Evolutionary conservation across 2,888 invertebrate genomes (phyloP), one percentile per base, ranked within the genome.

Genomic region (Lycophotia porphyrea): DNA sequence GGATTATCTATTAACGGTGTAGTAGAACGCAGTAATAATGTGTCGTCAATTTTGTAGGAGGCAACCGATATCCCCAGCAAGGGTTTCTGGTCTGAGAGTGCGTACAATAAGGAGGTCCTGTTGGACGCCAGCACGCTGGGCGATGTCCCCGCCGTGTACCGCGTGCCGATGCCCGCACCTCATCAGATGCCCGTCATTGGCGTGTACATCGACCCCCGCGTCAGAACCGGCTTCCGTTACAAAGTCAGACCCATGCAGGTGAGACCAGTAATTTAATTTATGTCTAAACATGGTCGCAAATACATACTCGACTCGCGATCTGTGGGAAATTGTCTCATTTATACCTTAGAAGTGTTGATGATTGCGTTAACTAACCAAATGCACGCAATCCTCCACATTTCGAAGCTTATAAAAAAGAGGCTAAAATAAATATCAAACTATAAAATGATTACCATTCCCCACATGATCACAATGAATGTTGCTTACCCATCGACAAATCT

Each of bases 191-290:
- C 98, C 0, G 97, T 97, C 71, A 97, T 97, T 90, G 98, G 98
- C 71, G 97, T 98, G 73, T 98, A 97, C 93, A 97, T 98, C 86
- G 98, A 98, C 94, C 97, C 97, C 74, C 96, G 97, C 74, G 97
- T 98, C 82, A 96, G 97, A 86, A 97, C 98, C 84, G 98, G 98
- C 85, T 98, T 98, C 96, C 96, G 97, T 92, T 98, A 98, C 96
- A 97, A 97, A 94, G 97, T 98, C 82, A 97, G 97, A 90, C 97
- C 97, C 3, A 96, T 98, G 92, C 97, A 97, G 93, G 96, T 97
- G 91, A 96, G 96, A 95, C 87, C 87, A 95, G 91, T 91, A 90
- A 91, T 92, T 90, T 90, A 87, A 90, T 90, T 74, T 83, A 86
- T 88, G 84, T 88, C 85, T 84, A 87, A 86, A 84, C 76, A 88